Conservation (phyloP, 2,797 vertebrate species). For the Distichodus sexfasciatus region DNA sequence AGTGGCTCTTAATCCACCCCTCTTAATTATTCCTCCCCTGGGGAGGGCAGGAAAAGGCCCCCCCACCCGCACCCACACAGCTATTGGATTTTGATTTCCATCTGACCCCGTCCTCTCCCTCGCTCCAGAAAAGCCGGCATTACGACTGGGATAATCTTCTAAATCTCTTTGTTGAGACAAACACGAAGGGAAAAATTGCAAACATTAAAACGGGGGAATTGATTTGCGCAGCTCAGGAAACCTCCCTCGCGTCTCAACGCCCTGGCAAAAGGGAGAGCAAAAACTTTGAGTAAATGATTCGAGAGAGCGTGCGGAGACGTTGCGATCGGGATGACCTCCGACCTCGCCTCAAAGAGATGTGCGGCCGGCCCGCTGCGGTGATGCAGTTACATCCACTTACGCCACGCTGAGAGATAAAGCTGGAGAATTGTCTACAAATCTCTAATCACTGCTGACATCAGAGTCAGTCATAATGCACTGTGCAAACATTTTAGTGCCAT, state of each 20-base stretch:
- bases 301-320: too few relatives aligned
- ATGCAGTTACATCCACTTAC: background rate
- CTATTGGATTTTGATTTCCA: slow-evolving; percentile 30
- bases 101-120: background rate
- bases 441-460: background rate
- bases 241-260: background rate
- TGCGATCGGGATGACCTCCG: too few relatives aligned
- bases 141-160: slow-evolving; percentile 13
- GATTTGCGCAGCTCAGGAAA: slow-evolving; percentile 13
- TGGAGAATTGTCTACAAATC: background rate
- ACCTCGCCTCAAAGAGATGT: background rate
- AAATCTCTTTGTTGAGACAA: slow-evolving; percentile 22
- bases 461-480: background rate
- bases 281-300: too few relatives aligned
- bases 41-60: slow-evolving; percentile 31
- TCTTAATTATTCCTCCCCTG: slow-evolving; percentile 44
- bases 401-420: background rate
- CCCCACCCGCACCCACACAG: background rate
- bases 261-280: too few relatives aligned
- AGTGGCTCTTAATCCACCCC: slow-evolving; percentile 32
- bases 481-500: slow-evolving; percentile 6
- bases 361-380: background rate
- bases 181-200: background rate
- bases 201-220: background rate
- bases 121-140: slow-evolving; percentile 16